Conservation (phyloP, 2,113 vertebrate genomes). For the Salvelinus alpinus region DNA sequence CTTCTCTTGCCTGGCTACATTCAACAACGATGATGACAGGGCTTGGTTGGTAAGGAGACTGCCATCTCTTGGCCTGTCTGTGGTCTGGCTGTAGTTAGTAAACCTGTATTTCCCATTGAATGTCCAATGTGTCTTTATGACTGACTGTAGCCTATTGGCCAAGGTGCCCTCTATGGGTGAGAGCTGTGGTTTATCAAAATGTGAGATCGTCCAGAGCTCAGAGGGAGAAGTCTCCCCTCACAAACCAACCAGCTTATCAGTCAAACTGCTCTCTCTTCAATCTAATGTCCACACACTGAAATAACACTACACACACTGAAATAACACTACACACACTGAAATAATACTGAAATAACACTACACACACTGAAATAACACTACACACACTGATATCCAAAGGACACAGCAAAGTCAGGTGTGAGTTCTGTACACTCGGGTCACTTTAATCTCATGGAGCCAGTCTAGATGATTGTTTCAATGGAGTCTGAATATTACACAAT, state of each 20-base stretch:
- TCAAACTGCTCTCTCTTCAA: slow-evolving; percentile 17
- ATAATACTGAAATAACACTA: neutral
- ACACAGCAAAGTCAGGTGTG: slow-evolving; percentile 26
- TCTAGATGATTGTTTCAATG: too few relatives aligned
- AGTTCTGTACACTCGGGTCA: neutral
- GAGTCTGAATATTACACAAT: too few relatives aligned
- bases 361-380: too few relatives aligned
- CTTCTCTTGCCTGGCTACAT: too few relatives aligned
- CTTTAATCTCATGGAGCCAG: too few relatives aligned
- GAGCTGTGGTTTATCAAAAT: slow-evolving; percentile 36
- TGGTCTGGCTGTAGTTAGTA: neutral
- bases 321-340: too few relatives aligned
- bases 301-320: neutral
- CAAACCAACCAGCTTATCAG: slow-evolving; percentile 29
- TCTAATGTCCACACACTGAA: slow-evolving; percentile 25
- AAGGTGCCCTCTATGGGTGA: slow-evolving; percentile 34
- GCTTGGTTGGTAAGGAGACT: neutral
- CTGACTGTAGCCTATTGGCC: slow-evolving; percentile 7
- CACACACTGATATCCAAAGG: slow-evolving; percentile 16
- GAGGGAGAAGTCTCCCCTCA: neutral
- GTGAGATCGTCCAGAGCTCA: slow-evolving; percentile 27
- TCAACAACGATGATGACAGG: too few relatives aligned
- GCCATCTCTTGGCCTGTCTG: neutral
- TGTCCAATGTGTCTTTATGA: neutral
- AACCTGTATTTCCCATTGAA: neutral